Base-by-base conservation (phyloP, 92 coral and sea anemone species). In the Bergia puertoricense region DNA sequence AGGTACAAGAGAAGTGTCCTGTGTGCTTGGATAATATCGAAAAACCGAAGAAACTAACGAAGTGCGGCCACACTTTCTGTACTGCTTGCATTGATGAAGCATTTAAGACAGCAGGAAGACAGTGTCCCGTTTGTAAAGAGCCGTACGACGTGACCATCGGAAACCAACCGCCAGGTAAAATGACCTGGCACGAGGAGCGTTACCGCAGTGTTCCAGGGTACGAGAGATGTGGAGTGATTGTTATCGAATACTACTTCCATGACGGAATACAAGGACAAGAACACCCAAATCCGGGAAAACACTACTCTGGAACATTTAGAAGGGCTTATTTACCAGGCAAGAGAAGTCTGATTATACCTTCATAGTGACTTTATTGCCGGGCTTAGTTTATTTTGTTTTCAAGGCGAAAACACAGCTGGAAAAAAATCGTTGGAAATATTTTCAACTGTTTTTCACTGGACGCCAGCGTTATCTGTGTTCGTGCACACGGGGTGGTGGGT, bases 1-100 rank as follows among this genome's bases (percentile, higher is more conserved):
- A 43, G 9, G 18, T 7, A 41, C 11, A 76, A 15, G 85, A 92
- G 8, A 82, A 77, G 39, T 95, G 98, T 72, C 74, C 94, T 1
- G 88, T 95, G 44, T 95, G 98, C 72, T 85, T 93, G 74, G 93
- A 88, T 36, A 54, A 71, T 8, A n/a, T 95, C 41, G 62, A 41
- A 39, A 76, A 91, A 38, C 89, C 94, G 37, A 86, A 73, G 44
- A 23, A 74, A 2, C 82, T 95, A 54, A 0, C 41, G 41, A 93
- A 86, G 78, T 95, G 98, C 36, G 88, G 89, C 36, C 98, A 95
- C 82, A 81, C 81, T 15, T 95, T 93, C 79, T 95, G 98, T 75
- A 76, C 77, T 48, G 37, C 8, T 0, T 95, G 98, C 81, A 86
- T 95, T 38, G 90, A 92, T 6, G 40, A 37, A 23, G 91, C 93